phyloP scores from a whole-genome alignment of 1,140 invertebrate species.

The Drosophila prosaltans region DNA sequence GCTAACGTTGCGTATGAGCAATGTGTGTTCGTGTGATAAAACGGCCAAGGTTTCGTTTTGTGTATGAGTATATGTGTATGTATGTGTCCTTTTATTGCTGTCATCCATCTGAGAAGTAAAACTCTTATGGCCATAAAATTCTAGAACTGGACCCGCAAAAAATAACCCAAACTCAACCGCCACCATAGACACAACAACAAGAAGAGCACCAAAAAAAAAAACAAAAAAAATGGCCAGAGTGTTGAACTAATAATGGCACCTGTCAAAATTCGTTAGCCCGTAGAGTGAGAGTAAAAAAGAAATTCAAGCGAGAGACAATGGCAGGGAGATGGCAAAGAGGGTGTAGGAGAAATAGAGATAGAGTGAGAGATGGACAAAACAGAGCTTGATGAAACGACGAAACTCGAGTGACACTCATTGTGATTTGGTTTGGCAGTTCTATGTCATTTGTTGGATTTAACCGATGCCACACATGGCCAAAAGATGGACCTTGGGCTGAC shows the following conservation, averaged over 20 bases:
- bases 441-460: constrained; percentile 76
- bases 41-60: constrained; percentile 60
- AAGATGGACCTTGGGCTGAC: constrained; percentile 9
- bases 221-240: constrained; percentile 59
- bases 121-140: constrained; percentile 80
- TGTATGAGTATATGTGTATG: constrained; percentile 35
- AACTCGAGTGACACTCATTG: constrained; percentile 78
- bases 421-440: constrained; percentile 78
- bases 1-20: constrained; percentile 79
- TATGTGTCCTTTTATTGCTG: constrained; percentile 73
- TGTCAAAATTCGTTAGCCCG: constrained; percentile 80
- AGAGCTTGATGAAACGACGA: constrained; percentile 66
- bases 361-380: constrained; percentile 38
- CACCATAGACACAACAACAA: constrained; percentile 16
- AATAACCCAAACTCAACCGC: constrained; percentile 32
- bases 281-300: neutral
- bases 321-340: no score
- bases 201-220: constrained; percentile 17
- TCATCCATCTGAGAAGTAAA: constrained; percentile 78
- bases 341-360: neutral
- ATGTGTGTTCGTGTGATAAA: constrained; percentile 80
- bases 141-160: constrained; percentile 60
- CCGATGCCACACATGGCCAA: constrained; percentile 50
- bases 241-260: constrained; percentile 83
- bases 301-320: neutral